Conservation (phyloP, 1,140 invertebrate species). For the Drosophila serrata region DNA sequence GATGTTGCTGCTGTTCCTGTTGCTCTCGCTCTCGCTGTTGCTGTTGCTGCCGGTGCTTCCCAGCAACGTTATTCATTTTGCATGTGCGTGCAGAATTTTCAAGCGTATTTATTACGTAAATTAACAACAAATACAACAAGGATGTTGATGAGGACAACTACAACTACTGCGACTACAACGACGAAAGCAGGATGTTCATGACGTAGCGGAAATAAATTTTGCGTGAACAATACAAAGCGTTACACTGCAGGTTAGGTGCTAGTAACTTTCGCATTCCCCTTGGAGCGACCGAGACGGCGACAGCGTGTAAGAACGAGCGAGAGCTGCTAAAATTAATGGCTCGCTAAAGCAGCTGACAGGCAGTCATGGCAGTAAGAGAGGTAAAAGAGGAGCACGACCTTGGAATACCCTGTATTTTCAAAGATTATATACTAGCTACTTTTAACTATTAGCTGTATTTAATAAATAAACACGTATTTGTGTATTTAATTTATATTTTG, state of each 20-base stretch:
- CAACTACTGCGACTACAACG: slow-evolving; percentile 40
- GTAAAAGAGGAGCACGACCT: not conserved
- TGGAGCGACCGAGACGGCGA: slow-evolving; percentile 8
- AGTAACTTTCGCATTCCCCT: slow-evolving; percentile 52
- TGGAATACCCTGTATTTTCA: not conserved
- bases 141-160: slow-evolving; percentile 46
- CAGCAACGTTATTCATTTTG: slow-evolving; percentile 80
- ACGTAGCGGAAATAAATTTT: slow-evolving; percentile 83
- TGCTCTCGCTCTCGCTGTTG: slow-evolving; percentile 19
- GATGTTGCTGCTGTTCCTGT: slow-evolving; percentile 54
- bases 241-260: slow-evolving; percentile 75
- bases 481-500: too few species aligned
- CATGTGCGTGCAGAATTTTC: slow-evolving; percentile 83
- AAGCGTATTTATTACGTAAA: slow-evolving; percentile 84
- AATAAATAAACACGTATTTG: too few species aligned
- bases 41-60: slow-evolving; percentile 42
- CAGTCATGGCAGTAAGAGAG: slow-evolving; percentile 4
- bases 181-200: slow-evolving; percentile 81
- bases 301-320: slow-evolving; percentile 2
- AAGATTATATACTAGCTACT: not conserved
- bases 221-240: slow-evolving; percentile 83
- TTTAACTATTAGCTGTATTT: too few species aligned
- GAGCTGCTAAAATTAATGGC: slow-evolving; percentile 69
- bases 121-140: slow-evolving; percentile 74
- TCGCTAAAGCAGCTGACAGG: slow-evolving; percentile 59